Base-by-base conservation (phyloP, 1,140 invertebrate genomes). In the Dufourea novaeangliae region DNA sequence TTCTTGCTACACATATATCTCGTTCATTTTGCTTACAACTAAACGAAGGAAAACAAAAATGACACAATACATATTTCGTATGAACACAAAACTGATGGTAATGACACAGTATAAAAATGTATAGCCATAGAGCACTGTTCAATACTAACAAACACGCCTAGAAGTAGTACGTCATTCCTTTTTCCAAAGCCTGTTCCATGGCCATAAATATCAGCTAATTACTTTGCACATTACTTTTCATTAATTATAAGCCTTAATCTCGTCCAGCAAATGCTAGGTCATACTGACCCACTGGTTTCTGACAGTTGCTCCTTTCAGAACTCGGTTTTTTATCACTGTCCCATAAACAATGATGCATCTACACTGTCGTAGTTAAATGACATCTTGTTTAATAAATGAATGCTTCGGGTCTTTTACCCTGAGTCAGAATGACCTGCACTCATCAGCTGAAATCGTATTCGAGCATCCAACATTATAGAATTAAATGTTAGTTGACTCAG, bases 401-500 rank as follows among this genome's bases (percentile, higher is more conserved):
- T 50, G n/a, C 20, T 5, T 8, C 46, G 8, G n/a, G n/a, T n/a
- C 5, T n/a, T 50, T n/a, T n/a, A 50, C 46, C n/a, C 7, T 50
- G 20, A 7, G 20, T n/a, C 46, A 6, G n/a, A 50, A n/a, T 50
- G n/a, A 50, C 46, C 46, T n/a, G 20, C 17, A 50, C n/a, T 50
- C 46, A n/a, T 50, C 46, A 20, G 41, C 20, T n/a, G 17, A 8
- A 50, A 5, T n/a, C 20, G n/a, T 50, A 50, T 50, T 50, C 20
- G 5, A 50, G 20, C 20, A 50, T 50, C 46, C 34, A 8, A n/a
- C n/a, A n/a, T n/a, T n/a, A n/a, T n/a, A n/a, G 46, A 7, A n/a
- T 50, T 2, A 50, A 37, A 57, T 10, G 54, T 74, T 83, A 83
- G 74, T 50, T 79, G 80, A 64, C 83, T 82, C 69, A 66, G 80